Conservation (phyloP, 92 coral and sea anemone species). For the Palythoa grandis region DNA sequence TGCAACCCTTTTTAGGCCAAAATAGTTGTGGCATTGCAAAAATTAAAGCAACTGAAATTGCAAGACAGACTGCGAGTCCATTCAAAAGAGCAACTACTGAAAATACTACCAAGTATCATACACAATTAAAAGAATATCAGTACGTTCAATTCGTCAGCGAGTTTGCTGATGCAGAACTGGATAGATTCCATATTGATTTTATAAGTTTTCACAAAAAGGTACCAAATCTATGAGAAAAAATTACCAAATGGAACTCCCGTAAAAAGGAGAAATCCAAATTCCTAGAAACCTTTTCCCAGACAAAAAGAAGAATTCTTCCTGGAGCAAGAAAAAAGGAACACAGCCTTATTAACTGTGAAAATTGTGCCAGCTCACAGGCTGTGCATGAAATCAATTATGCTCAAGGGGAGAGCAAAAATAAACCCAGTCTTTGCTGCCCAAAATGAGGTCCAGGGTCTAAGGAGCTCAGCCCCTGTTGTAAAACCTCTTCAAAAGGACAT, state of each 20-base stretch:
- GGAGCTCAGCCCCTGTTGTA: conserved; percentile 4
- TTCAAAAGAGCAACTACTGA: conserved; percentile 38
- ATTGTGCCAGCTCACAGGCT: conserved; percentile 52
- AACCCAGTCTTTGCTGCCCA: conserved; percentile 50
- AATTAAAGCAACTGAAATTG: conserved; percentile 51
- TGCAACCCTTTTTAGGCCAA: conserved; percentile 64
- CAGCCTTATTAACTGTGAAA: conserved; percentile 42
- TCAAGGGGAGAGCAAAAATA: conserved; percentile 52
- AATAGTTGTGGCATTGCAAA: conserved; percentile 66
- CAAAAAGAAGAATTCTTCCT: conserved; percentile 49
- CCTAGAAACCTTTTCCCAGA: conserved; percentile 54
- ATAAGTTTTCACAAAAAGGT: conserved; percentile 53
- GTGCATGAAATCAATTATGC: conserved; percentile 37
- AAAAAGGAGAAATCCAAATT: conserved; percentile 50
- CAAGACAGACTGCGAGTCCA: conserved; percentile 28
- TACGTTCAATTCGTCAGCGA: conserved; percentile 32
- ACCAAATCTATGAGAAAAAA: conserved; percentile 41
- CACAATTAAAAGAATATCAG: conserved; percentile 54
- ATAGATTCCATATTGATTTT: conserved; percentile 42
- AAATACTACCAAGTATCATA: conserved; percentile 52
- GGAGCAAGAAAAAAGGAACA: conserved; percentile 48
- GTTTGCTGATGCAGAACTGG: conserved; percentile 42
- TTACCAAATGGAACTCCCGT: conserved; percentile 59
- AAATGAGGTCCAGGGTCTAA: conserved; percentile 22
- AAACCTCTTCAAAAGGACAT: conserved; percentile 45